Base-by-base conservation (phyloP, 2,797 vertebrate species). In the Lithobates sylvaticus region DNA sequence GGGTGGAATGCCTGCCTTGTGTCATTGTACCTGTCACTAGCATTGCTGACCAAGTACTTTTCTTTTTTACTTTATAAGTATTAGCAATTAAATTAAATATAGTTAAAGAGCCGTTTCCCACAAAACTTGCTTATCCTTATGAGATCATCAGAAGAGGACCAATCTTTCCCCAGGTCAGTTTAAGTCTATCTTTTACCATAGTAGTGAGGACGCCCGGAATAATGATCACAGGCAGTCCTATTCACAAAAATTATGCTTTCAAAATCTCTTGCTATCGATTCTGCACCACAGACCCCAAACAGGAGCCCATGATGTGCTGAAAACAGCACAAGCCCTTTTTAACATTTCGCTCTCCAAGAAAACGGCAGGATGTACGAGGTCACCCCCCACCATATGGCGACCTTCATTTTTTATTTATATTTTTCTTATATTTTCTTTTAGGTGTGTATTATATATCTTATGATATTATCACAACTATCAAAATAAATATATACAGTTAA, bases 231-330 rank as follows among this genome's bases (percentile, higher is more conserved):
- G 26, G 92, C 97, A 81, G 0, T 92, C 95, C 96, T 6, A 0
- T 0, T 0, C 0, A 0, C 75, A 97, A 98, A 98, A 98, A 99
- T 98, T 98, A 64, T 97, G 97, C 97, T 98, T 96, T 96, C 96
- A 97, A 98, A 98, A 99, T 99, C 97, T 98, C 95, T 98, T 99
- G 97, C 98, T 99, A 85, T 94, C 95, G 97, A 99, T 99, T 99
- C 97, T 96, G 96, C 96, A 95, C 16, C 0, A 7, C 47, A 64
- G 0, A 23, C 73, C 89, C 88, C 90, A 47, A 2, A 26, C 0
- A 89, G 76, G 88, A 88, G 42, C 88, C 58, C 87, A 61, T 87
- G 90, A 77, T 95, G 96, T 98, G 93, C 93, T 78, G 98, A 44
- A 6, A 95, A 98, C 54, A 1, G 91, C 96, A 87, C 76, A 87